These are phyloP conservation scores for Drosophila neonasuta DNA, from an alignment of 2,888 invertebrate species.

Conservation along the genomic window DNA sequence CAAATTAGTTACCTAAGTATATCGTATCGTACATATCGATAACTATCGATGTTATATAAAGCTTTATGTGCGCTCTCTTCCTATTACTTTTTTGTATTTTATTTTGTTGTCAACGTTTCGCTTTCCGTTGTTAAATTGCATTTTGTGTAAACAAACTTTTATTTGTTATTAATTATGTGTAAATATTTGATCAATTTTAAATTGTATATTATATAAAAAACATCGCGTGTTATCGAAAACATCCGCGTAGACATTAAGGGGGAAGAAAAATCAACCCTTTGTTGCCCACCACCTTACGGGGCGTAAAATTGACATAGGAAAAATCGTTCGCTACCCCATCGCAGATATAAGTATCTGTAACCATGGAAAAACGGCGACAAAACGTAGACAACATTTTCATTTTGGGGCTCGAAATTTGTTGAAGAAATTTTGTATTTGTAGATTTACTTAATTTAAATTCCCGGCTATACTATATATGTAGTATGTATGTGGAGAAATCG, in stretches of 20 bases:
- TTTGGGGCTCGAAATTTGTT: slow-evolving; percentile 48
- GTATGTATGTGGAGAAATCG: slow-evolving; percentile 11
- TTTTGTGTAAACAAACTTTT: slow-evolving; percentile 23
- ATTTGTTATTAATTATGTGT: slow-evolving; percentile 49
- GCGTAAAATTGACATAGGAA: slow-evolving; percentile 47
- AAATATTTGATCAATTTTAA: slow-evolving; percentile 55
- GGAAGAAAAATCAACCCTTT: slow-evolving; percentile 22
- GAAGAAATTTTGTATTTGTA: slow-evolving; percentile 31
- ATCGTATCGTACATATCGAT: slow-evolving; percentile 31
- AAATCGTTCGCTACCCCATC: slow-evolving; percentile 7
- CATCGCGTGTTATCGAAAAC: slow-evolving; percentile 23
- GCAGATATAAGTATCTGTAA: slow-evolving; percentile 22
- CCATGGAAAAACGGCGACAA: slow-evolving; percentile 39
- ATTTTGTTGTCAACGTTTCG: slow-evolving; percentile 8
- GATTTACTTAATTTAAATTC: slow-evolving; percentile 37
- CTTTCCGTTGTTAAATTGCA: slow-evolving; percentile 26
- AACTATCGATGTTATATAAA: slow-evolving; percentile 43
- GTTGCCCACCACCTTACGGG: slow-evolving; percentile 43
- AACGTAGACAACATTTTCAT: slow-evolving; percentile 8
- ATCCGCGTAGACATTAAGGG: slow-evolving; percentile 14
- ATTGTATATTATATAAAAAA: slow-evolving; percentile 27
- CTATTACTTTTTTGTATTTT: slow-evolving; percentile 4
- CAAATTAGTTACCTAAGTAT: slow-evolving; percentile 37
- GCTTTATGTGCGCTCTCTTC: slow-evolving; percentile 45
- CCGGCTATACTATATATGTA: slow-evolving; percentile 30